A percentile compares a stretch with the other conserved stretches of the same genome.
Conservation (phyloP, 2,113 vertebrate species). For the Papio anubis region DNA sequence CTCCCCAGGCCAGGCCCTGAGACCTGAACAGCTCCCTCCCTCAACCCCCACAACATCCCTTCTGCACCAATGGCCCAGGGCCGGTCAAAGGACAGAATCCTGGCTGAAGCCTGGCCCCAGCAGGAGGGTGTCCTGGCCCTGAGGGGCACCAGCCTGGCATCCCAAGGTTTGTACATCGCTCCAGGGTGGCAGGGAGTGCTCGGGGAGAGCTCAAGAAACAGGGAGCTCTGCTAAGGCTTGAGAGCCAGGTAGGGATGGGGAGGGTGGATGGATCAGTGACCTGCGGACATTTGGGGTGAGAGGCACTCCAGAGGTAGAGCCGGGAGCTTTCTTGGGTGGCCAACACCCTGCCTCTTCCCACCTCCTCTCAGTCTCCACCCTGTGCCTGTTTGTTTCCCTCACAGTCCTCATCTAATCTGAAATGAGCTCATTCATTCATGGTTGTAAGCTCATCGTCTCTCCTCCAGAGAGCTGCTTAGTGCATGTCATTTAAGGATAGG, state of each 20-base stretch:
- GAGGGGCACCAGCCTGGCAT: background rate
- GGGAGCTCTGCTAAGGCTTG: background rate
- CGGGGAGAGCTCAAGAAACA: background rate
- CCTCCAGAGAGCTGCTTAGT: background rate
- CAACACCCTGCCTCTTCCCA: background rate
- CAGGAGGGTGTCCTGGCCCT: background rate
- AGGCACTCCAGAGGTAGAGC: background rate
- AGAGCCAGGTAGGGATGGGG: too few species aligned
- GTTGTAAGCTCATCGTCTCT: background rate
- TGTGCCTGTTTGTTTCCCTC: background rate
- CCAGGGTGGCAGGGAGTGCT: background rate
- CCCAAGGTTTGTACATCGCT: background rate
- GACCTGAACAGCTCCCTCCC: background rate
- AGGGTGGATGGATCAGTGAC: background rate
- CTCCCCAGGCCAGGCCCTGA: background rate
- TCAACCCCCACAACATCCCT: background rate
- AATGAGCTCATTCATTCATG: background rate
- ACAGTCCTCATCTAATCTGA: background rate
- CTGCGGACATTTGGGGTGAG: too few species aligned
- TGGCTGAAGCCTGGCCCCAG: background rate
- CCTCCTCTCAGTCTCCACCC: background rate
- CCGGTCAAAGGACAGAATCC: background rate
- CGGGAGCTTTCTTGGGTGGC: background rate
- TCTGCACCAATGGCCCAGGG: background rate
- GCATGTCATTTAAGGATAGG: rapidly evolving